Base-by-base conservation (phyloP, 2,888 invertebrate species). In the Agriotes lineatus region DNA sequence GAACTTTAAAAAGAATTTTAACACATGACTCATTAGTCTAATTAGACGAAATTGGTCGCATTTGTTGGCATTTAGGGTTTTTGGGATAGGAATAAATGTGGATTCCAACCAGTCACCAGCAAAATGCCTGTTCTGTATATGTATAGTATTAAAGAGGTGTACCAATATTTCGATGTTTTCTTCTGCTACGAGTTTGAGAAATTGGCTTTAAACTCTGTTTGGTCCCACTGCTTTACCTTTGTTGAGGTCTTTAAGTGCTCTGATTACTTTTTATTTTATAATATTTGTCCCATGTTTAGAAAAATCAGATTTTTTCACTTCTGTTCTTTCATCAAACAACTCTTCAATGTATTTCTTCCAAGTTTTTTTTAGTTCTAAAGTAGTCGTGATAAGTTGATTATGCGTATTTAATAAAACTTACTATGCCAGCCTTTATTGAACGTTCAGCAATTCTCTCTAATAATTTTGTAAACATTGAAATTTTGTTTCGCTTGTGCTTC, bases 381-480 rank as follows among this genome's bases (percentile, higher is more conserved):
- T 6, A 39, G 1, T 39, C 14, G 37, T 39, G 37, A 39, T 14
- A 14, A 6, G 37, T 39, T 39, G 37, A 39, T 39, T 39, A 14
- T 39, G 37, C 37, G 12, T 39, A 39, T 39, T 39, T 39, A 39
- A 39, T 12, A 39, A 39, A 5, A 14, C 3, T 2, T 39, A n/a
- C n/a, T 39, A 12, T 39, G 1, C 14, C 12, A 5, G n/a, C 12
- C 14, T 39, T 39, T 39, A 39, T 12, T 39, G 12, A 39, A 39
- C 12, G 1, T 39, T 2, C 37, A 12, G 14, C 20, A 44, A 1
- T 12, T 44, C 10, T 44, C 20, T 44, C 18, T 44, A 44, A 44
- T 44, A 16, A 44, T 44, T 44, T 44, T 44, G 44, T 44, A 16
- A 12, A 44, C 44, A 44, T 44, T 44, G 44, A 5, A 44, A 44